Evolutionary conservation across 2,113 vertebrate genomes (phyloP).

Genomic region (Pipra filicauda): DNA sequence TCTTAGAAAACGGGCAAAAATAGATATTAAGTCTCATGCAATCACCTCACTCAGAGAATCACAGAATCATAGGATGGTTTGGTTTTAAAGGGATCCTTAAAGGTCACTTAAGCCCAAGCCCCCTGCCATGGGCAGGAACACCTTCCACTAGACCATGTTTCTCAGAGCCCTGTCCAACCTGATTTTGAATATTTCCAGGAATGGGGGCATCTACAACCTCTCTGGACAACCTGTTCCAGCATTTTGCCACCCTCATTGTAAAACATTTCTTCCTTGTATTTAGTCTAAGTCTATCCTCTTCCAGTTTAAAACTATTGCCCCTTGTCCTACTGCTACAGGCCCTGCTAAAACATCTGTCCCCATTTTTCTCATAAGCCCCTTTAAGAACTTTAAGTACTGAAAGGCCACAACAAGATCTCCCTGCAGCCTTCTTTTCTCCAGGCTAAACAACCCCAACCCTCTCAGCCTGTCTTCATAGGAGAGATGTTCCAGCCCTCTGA

Average conservation of each 20-base stretch:
- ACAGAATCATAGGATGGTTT: neutral
- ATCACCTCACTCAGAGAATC: accelerated
- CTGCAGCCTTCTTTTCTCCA: neutral
- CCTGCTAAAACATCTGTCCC: neutral
- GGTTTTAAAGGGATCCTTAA: neutral
- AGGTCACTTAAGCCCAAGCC: neutral
- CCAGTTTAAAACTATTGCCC: neutral
- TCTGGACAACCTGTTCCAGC: neutral
- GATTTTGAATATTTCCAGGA: neutral
- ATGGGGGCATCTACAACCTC: neutral
- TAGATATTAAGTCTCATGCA: neutral
- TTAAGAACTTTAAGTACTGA: too few species aligned
- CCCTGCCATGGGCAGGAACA: neutral
- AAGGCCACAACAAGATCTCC: neutral
- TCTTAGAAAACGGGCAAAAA: neutral
- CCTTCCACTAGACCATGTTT: neutral
- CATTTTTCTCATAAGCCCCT: neutral
- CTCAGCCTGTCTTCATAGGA: neutral
- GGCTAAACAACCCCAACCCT: neutral
- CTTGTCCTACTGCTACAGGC: neutral
- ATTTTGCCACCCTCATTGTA: neutral
- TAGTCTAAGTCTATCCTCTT: neutral
- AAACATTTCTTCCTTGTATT: neutral
- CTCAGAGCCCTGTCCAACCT: neutral
- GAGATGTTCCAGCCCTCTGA: neutral